These are phyloP conservation scores for Chelonia mydas DNA, from an alignment of 2,797 vertebrate species.

Conservation along the genomic window DNA sequence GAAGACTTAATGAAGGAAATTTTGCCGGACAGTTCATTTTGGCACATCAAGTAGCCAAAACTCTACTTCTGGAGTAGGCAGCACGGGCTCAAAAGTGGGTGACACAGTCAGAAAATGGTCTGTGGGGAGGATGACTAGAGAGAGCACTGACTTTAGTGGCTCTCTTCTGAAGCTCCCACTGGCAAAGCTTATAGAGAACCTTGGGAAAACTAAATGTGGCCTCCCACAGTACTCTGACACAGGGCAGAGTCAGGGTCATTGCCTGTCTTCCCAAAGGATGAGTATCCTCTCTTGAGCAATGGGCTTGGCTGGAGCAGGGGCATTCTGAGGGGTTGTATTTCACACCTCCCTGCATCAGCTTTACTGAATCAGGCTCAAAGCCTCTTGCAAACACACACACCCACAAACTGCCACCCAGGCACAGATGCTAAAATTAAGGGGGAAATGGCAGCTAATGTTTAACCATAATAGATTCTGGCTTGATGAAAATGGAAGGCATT, in stretches of 20 bases:
- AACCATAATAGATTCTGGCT: slow-evolving; percentile 31
- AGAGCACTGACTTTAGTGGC: background rate
- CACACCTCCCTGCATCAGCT: background rate
- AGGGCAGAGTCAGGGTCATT: background rate
- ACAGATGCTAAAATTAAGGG: slow-evolving; percentile 36
- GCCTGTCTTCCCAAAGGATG: background rate
- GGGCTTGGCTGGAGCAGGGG: fast-evolving
- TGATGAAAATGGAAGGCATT: slow-evolving; percentile 17
- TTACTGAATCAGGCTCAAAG: background rate
- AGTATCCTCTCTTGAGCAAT: fast-evolving
- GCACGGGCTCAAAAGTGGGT: fast-evolving
- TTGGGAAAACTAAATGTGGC: fast-evolving
- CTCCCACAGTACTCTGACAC: fast-evolving
- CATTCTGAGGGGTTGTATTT: fast-evolving
- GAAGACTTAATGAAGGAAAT: fast-evolving
- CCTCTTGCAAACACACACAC: background rate
- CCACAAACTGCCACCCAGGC: slow-evolving; percentile 4
- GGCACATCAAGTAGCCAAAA: background rate
- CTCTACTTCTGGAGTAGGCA: background rate
- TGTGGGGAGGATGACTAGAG: fast-evolving
- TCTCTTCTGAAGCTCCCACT: background rate
- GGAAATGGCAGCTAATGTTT: slow-evolving; percentile 37
- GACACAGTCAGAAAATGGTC: background rate
- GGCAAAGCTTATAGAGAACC: background rate
- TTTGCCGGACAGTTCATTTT: fast-evolving